Percentiles rank a stretch among this genome's conserved stretches.
These are phyloP conservation scores for Hephaestus fuliginosus DNA, from an alignment of 2,797 vertebrate species.

Conservation along the genomic window DNA sequence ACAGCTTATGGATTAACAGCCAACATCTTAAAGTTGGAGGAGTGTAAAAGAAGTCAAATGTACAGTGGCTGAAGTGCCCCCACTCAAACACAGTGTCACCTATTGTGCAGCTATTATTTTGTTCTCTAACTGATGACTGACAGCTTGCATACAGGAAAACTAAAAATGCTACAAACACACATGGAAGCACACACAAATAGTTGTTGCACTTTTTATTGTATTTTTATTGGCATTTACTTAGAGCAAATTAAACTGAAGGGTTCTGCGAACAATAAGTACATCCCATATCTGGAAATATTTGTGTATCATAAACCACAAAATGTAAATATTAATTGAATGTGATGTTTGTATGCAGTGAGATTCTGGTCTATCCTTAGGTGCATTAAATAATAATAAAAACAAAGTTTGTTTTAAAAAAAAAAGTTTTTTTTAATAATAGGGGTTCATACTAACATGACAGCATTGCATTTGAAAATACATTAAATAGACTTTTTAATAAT, in stretches of 20 bases:
- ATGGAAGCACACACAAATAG: neutral
- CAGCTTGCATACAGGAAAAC: constrained; percentile 10
- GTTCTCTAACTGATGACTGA: constrained; percentile 37
- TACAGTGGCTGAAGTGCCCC: constrained; percentile 16
- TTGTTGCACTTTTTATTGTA: constrained; percentile 3
- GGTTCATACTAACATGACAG: neutral
- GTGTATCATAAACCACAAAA: neutral
- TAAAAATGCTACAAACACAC: neutral
- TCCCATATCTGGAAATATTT: neutral
- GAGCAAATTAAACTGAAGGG: neutral
- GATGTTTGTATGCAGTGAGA: neutral
- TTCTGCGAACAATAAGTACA: neutral
- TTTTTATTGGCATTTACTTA: neutral
- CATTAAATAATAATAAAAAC: too few species aligned
- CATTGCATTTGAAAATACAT: neutral
- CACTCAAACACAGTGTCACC: constrained; percentile 20
- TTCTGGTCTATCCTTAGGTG: neutral
- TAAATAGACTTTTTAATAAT: neutral
- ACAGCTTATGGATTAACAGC: constrained; percentile 55
- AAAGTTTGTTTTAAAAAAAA: too few species aligned
- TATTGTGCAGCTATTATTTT: constrained; percentile 56
- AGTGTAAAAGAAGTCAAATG: constrained; percentile 43
- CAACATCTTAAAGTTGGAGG: constrained; percentile 40
- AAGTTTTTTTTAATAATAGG: neutral
- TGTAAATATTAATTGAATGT: neutral